Evolutionary conservation across 2,113 vertebrate genomes (phyloP).

Genomic region (Strix uralensis): DNA sequence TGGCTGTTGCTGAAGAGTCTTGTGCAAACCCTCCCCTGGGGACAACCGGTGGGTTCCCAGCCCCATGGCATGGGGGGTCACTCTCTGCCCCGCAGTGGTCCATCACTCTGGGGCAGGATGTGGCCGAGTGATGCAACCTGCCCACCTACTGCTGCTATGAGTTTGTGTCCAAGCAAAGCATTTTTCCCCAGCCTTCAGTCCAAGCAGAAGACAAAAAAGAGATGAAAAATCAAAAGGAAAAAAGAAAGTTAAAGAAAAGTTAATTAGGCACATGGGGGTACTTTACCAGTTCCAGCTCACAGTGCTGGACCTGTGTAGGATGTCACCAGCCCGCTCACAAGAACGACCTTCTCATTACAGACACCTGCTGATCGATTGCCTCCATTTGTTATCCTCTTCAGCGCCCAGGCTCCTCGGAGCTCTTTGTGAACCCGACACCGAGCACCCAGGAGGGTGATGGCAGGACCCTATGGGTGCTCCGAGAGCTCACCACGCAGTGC

Average conservation of each 20-base stretch:
- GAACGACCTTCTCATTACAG: neutral
- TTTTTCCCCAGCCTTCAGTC: neutral
- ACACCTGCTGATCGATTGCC: neutral
- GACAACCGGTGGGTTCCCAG: neutral
- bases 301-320: neutral
- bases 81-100: neutral
- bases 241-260: neutral
- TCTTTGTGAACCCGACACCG: accelerated
- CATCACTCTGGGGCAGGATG: accelerated
- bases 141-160: accelerated
- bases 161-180: neutral
- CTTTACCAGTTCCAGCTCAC: neutral
- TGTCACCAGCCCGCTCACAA: neutral
- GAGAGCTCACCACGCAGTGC: accelerated
- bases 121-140: accelerated
- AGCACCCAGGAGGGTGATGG: accelerated
- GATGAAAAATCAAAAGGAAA: neutral
- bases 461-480: neutral
- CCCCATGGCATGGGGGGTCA: neutral
- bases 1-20: neutral
- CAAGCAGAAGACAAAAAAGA: neutral
- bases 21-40: neutral
- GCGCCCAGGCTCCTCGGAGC: accelerated
- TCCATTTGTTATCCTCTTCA: neutral
- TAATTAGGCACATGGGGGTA: neutral